Evolutionary conservation across 1,140 invertebrate species (phyloP).

Genomic region (Listronotus oregonensis): DNA sequence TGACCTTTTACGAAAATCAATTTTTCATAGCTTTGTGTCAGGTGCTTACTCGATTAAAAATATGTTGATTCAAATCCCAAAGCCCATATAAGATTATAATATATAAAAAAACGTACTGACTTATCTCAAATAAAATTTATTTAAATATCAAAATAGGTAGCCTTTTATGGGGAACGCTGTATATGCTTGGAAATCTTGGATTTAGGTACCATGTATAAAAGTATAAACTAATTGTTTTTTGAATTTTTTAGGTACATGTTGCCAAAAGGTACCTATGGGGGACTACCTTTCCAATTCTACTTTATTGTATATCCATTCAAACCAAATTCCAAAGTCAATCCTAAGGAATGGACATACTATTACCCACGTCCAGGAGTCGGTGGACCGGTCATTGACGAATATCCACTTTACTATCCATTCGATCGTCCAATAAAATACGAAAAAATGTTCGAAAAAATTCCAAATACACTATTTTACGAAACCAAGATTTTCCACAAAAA

Average conservation of each 20-base stretch:
- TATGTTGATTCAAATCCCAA: too few species aligned
- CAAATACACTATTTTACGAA: slow-evolving; percentile 57
- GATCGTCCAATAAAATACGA: slow-evolving; percentile 55
- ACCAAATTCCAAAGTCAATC: slow-evolving; percentile 42
- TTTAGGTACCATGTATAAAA: neutral
- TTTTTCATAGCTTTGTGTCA: too few species aligned
- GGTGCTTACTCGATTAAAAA: too few species aligned
- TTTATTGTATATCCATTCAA: slow-evolving; percentile 64
- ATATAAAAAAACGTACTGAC: too few species aligned
- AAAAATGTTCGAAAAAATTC: slow-evolving; percentile 52
- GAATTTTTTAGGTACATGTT: slow-evolving; percentile 58
- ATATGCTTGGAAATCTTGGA: too few species aligned
- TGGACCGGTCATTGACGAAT: slow-evolving; percentile 41
- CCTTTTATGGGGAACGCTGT: too few species aligned
- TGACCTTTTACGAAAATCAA: too few species aligned
- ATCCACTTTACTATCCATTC: slow-evolving; percentile 57
- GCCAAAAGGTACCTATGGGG: slow-evolving; percentile 69
- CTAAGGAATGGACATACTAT: slow-evolving; percentile 32
- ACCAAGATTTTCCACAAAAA: slow-evolving; percentile 60
- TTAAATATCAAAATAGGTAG: too few species aligned
- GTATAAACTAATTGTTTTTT: neutral
- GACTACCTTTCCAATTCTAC: slow-evolving; percentile 68
- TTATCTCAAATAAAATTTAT: too few species aligned
- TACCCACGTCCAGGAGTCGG: slow-evolving; percentile 57
- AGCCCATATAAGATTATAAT: too few species aligned